Evolutionary conservation across 2,888 invertebrate genomes (phyloP).

Genomic region (Muschampia plurimacula): DNA sequence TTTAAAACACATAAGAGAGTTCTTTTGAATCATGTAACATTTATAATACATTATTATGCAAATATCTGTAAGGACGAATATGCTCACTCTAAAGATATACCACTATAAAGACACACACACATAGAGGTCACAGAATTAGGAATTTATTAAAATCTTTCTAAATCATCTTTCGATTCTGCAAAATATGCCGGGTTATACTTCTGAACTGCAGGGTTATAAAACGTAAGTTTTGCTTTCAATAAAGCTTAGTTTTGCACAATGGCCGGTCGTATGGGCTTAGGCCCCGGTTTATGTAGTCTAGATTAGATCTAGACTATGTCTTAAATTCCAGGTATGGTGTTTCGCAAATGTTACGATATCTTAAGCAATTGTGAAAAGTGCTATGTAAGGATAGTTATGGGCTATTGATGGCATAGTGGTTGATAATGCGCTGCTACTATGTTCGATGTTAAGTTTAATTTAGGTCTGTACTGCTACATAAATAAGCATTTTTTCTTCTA

Average conservation of each 20-base stretch:
- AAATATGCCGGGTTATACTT: background rate
- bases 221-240: slow-evolving; percentile 44
- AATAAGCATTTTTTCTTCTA: too few species aligned
- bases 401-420: background rate
- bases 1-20: too few species aligned
- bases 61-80: too few species aligned
- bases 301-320: slow-evolving; percentile 32
- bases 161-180: too few species aligned
- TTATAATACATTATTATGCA: too few species aligned
- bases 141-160: too few species aligned
- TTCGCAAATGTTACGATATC: slow-evolving; percentile 20
- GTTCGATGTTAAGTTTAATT: too few species aligned
- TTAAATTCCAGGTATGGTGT: slow-evolving; percentile 34
- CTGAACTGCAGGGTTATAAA: slow-evolving; percentile 25
- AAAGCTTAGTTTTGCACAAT: slow-evolving; percentile 41
- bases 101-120: too few species aligned
- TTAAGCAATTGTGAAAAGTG: slow-evolving; percentile 23
- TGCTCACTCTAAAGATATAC: too few species aligned
- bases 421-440: background rate
- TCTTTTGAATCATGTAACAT: too few species aligned
- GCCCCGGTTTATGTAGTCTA: slow-evolving; percentile 26
- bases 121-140: too few species aligned
- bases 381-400: background rate
- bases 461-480: too few species aligned
- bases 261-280: slow-evolving; percentile 24